phyloP scores from a whole-genome alignment of 2,888 invertebrate genomes.

The Neocrepidodera transversa region DNA sequence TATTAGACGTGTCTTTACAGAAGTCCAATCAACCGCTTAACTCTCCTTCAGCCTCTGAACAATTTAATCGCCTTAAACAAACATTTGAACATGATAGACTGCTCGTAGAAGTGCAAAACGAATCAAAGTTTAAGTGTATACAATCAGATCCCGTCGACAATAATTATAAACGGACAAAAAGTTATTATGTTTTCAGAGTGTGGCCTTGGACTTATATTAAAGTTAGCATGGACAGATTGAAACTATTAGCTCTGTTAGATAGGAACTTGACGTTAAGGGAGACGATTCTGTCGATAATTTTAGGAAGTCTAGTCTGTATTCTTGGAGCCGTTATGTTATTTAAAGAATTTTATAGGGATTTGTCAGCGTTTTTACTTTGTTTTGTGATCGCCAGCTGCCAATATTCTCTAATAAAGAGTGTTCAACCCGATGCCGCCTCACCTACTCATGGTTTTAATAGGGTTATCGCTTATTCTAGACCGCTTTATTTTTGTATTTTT shows the following conservation, averaged over 20 bases:
- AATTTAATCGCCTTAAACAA: slow-evolving; percentile 16
- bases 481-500: slow-evolving; percentile 91
- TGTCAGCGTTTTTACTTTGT: slow-evolving; percentile 93
- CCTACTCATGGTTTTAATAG: slow-evolving; percentile 98
- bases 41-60: slow-evolving; percentile 22
- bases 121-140: slow-evolving; percentile 62
- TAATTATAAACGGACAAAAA: slow-evolving; percentile 51
- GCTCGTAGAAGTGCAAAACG: slow-evolving; percentile 11
- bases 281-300: slow-evolving; percentile 79
- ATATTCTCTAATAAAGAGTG: slow-evolving; percentile 95
- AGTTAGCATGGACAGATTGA: slow-evolving; percentile 91
- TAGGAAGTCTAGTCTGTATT: slow-evolving; percentile 85
- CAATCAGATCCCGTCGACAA: slow-evolving; percentile 59
- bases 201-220: slow-evolving; percentile 72
- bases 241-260: slow-evolving; percentile 91
- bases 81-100: slow-evolving; percentile 21
- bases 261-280: slow-evolving; percentile 86
- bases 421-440: slow-evolving; percentile 98
- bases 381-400: slow-evolving; percentile 98
- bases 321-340: slow-evolving; percentile 85
- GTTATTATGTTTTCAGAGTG: slow-evolving; percentile 79
- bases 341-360: slow-evolving; percentile 87
- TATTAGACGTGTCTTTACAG: slow-evolving; percentile 48
- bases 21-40: slow-evolving; percentile 31
- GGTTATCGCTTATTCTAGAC: slow-evolving; percentile 90